These are phyloP conservation scores for Strigamia maritima DNA, from an alignment of 2,888 invertebrate genomes.

Conservation along the genomic window DNA sequence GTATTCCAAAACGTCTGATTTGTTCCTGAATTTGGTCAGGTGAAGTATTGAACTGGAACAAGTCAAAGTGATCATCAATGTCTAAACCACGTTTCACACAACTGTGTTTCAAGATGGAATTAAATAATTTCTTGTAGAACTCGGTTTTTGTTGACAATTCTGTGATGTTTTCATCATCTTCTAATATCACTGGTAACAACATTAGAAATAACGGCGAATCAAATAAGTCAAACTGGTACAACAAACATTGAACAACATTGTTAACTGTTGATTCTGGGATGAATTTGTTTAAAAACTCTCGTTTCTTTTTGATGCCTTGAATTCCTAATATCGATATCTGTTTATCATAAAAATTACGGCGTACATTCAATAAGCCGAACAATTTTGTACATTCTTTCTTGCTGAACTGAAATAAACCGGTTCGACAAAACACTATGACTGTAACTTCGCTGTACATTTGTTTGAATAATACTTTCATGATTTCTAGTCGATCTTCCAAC, in stretches of 20 bases:
- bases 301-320: neutral
- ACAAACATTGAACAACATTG: neutral
- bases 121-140: neutral
- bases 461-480: neutral
- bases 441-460: neutral
- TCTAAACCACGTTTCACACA: neutral
- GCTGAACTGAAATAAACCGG: neutral
- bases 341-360: neutral
- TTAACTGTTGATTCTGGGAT: neutral
- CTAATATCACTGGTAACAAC: neutral
- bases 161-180: neutral
- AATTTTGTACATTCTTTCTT: neutral
- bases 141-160: neutral
- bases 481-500: neutral
- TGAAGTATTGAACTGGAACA: neutral
- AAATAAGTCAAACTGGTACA: neutral
- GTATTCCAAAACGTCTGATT: neutral
- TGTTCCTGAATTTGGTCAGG: neutral
- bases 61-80: neutral
- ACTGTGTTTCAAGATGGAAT: neutral
- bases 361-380: neutral
- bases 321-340: neutral
- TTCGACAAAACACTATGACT: neutral
- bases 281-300: neutral
- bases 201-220: neutral